Conservation (phyloP, 1,140 invertebrate species). For the Cryptotermes secundus region DNA sequence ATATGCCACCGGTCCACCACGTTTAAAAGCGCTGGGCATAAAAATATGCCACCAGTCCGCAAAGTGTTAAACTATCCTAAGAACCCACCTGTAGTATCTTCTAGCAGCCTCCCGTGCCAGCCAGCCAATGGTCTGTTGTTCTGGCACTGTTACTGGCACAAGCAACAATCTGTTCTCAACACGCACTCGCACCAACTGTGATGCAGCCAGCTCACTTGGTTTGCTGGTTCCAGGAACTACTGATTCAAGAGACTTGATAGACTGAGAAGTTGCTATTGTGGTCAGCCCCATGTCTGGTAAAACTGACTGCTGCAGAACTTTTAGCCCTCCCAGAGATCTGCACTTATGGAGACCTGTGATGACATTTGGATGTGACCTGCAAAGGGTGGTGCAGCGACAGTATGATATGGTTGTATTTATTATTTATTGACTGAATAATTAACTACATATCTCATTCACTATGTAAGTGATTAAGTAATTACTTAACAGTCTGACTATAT, state of each 20-base stretch:
- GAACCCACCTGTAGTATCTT: conserved; percentile 66
- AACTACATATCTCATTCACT: no score
- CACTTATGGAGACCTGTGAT: not conserved
- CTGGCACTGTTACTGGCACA: conserved; percentile 60
- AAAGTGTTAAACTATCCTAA: no score
- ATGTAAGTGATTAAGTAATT: no score
- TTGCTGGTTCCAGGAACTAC: conserved; percentile 34
- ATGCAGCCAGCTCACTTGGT: conserved; percentile 38
- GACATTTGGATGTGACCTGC: no score
- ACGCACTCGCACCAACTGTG: conserved; percentile 58
- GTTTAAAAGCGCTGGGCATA: no score
- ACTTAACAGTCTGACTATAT: no score
- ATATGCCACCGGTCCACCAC: no score
- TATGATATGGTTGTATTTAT: no score
- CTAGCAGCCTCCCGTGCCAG: conserved; percentile 65
- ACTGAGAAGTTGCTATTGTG: conserved; percentile 33
- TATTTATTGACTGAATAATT: no score
- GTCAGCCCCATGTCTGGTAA: not conserved
- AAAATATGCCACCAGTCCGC: no score
- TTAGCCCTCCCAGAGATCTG: not conserved
- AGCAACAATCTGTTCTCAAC: conserved; percentile 62
- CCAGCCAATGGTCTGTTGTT: conserved; percentile 64
- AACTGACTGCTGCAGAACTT: not conserved
- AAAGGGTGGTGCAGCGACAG: no score
- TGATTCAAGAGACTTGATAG: conserved; percentile 37